Evolutionary conservation across 2,797 vertebrate species (phyloP), one percentile per base, ranked within the genome.

Genomic region (Zenarchopterus dispar): DNA sequence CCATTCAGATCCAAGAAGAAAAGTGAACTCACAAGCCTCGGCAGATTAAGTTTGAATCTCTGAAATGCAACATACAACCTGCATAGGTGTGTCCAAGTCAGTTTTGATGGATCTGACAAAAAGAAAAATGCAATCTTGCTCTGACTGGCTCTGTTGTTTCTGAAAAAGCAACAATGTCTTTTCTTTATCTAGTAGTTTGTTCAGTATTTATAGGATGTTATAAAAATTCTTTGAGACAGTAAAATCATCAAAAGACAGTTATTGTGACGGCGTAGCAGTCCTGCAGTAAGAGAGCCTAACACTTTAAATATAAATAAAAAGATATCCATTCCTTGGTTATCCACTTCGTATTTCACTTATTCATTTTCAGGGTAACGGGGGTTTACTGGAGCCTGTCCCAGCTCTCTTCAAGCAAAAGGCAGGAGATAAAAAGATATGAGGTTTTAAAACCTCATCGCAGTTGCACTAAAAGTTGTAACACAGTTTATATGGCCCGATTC

Each of bases 231-330:
- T 19, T 5, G 28, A 15, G 54, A 49, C 58, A 33, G 5, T 43
- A 13, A 56, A 68, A 23, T 70, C 56, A 55, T 67, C 23, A 67
- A 58, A 65, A 56, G 13, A 5, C 46, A 48, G 19, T 75, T 62
- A 63, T 67, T 63, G 18, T 52, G 50, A 75, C 69, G 73, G 76
- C 45, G 9, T 80, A 70, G 58, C 74, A 66, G 57, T 66, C 52
- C 18, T 47, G 19, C 5, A 19, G 44, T 15, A 44, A 62, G 44
- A 62, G 44, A 42, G 39, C 15, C 26, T 17, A 42, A 46, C 62
- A 48, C 44, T 57, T 50, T 15, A 41, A 54, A 75, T 63, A 73
- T 52, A 56, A 43, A 56, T 45, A 31, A 42, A 64, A 44, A 52
- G 24, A 56, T 17, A 55, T 10, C 28, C 28, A 28, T 28, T 28